Base-by-base conservation (phyloP, 2,113 vertebrate genomes). In the Daphoenositta chrysoptera region DNA sequence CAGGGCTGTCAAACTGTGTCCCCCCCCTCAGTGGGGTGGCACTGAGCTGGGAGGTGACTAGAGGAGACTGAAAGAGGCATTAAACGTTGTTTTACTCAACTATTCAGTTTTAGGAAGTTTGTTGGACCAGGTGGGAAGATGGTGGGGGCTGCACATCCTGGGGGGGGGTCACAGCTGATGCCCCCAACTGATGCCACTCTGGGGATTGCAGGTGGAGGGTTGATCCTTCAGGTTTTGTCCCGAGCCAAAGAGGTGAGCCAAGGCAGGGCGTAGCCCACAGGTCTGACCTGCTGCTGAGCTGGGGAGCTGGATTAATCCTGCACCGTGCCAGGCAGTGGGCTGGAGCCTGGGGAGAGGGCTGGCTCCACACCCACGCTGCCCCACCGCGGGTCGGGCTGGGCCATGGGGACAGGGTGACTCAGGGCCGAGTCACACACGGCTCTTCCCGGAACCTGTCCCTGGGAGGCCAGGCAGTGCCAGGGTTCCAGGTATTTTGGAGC, bases 31-130 rank as follows among this genome's bases (percentile, higher is more conserved):
- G 20, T 2, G 27, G 82, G 76, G 45, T 70, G 86, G 39, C 35
- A 37, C 45, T 53, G 61, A 87, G 53, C 61, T 81, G 83, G 20
- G 78, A 81, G 50, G 20, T 3, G 7, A 44, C 68, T 53, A 5
- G 40, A 85, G 93, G 65, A 83, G 63, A 57, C 23, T 0, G 0
- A 42, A 71, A 79, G 73, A 83, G 26, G 39, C 90, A 97, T 97
- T 97, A 97, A 97, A 97, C 4, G 8, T 88, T 79, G 20, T 42
- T 93, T 86, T 61, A 13, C 42, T 83, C 33, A 57, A n/a, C 21
- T 27, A 51, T 30, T 88, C 12, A 4, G 65, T 77, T 93, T 75
- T 91, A 75, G 83, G 84, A 66, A 51, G 33, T 91, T 61, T 83
- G 23, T 86, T 93, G 12, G 37, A 79, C 8, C 37, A 9, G 48